Percentiles rank a stretch among this genome's conserved stretches.
phyloP scores from a whole-genome alignment of 2,797 vertebrate species.

The Eospalax fontanierii region DNA sequence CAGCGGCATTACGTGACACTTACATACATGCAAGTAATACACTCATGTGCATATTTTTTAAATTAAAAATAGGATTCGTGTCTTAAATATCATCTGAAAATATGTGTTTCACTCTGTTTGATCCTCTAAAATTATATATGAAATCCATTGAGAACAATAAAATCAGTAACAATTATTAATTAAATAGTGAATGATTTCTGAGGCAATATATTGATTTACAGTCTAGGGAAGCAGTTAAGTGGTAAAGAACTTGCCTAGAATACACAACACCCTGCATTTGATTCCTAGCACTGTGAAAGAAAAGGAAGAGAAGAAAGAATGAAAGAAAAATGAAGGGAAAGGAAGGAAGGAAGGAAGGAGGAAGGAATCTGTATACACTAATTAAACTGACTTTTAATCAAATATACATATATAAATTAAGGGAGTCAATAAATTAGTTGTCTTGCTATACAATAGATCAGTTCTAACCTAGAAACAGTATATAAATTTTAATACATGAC shows the following conservation, averaged over 20 bases:
- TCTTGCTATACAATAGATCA: too few relatives aligned
- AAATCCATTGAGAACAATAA: not conserved
- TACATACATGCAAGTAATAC: too few relatives aligned
- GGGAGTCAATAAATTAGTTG: too few relatives aligned
- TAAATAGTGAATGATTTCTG: slow-evolving; percentile 55
- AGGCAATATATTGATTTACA: slow-evolving; percentile 39
- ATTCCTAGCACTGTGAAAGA: not conserved
- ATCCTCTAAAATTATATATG: slow-evolving; percentile 54
- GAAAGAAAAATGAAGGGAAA: too few relatives aligned
- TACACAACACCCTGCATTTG: not conserved
- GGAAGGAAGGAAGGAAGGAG: too few relatives aligned
- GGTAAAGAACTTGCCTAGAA: not conserved
- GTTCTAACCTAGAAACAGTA: too few relatives aligned
- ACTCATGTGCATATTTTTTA: not conserved
- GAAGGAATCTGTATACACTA: too few relatives aligned
- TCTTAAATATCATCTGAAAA: slow-evolving; percentile 55
- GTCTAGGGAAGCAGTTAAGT: not conserved
- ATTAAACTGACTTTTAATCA: too few relatives aligned
- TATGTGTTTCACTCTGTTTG: slow-evolving; percentile 9
- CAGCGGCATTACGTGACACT: too few relatives aligned
- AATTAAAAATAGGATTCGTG: not conserved
- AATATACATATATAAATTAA: too few relatives aligned
- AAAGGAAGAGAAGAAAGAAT: not conserved
- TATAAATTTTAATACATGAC: too few relatives aligned
- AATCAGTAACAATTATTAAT: not conserved